A percentile compares a stretch with the other conserved stretches of the same genome.
Evolutionary conservation across 2,888 invertebrate species (phyloP).

Genomic region (Orthosia gothica): DNA sequence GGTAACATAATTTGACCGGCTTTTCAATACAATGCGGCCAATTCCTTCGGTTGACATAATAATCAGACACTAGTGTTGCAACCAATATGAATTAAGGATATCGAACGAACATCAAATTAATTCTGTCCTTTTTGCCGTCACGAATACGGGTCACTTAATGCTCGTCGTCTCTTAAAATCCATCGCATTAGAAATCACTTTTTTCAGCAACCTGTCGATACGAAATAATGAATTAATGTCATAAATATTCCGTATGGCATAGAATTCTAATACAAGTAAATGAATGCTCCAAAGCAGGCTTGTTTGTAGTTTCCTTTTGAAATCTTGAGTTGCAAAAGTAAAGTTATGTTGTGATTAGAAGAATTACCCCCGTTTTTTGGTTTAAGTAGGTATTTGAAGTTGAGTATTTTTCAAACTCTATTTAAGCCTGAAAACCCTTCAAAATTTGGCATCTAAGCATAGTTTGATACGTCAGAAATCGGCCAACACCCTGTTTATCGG

Average conservation of each 20-base stretch:
- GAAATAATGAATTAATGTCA: constrained; percentile 31
- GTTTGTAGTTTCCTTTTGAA: neutral
- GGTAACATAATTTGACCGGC: constrained; percentile 45
- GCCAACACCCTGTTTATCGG: too few relatives aligned
- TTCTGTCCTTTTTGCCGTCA: constrained; percentile 57
- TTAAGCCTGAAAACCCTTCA: too few relatives aligned
- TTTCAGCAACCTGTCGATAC: constrained; percentile 34
- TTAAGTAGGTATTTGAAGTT: too few relatives aligned
- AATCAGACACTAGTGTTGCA: constrained; percentile 66
- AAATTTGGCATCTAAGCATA: too few relatives aligned
- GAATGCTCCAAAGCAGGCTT: neutral
- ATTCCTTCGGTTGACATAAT: constrained; percentile 62
- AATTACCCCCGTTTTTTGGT: too few relatives aligned
- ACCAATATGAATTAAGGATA: constrained; percentile 68
- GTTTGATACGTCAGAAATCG: too few relatives aligned
- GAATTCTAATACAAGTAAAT: neutral
- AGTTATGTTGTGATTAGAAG: neutral
- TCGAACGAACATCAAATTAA: constrained; percentile 60
- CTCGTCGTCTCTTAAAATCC: constrained; percentile 57
- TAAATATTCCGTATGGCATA: constrained; percentile 2
- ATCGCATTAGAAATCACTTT: constrained; percentile 63
- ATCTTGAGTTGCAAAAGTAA: neutral
- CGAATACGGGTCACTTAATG: constrained; percentile 60
- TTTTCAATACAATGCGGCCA: constrained; percentile 48
- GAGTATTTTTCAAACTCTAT: too few relatives aligned